Conservation (phyloP, 2,797 vertebrate species). For the Argyrosomus regius region DNA sequence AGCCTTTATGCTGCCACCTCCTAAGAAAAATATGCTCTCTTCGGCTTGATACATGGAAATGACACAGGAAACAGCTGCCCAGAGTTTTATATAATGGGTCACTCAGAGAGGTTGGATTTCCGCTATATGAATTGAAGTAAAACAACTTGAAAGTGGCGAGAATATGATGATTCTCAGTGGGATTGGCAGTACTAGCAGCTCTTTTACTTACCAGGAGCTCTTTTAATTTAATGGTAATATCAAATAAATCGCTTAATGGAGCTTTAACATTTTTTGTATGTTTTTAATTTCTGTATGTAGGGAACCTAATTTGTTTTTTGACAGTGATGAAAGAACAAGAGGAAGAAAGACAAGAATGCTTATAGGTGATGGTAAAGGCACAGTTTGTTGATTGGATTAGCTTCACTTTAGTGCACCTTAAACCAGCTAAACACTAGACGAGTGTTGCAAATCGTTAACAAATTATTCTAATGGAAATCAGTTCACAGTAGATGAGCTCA, state of each 20-base stretch:
- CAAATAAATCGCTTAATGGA: slow-evolving; percentile 32
- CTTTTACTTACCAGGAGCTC: neutral
- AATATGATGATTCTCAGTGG: slow-evolving; percentile 1
- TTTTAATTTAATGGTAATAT: slow-evolving; percentile 18
- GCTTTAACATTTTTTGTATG: slow-evolving; percentile 14
- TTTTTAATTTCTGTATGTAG: slow-evolving; percentile 32
- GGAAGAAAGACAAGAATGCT: slow-evolving; percentile 19
- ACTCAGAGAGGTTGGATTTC: slow-evolving; percentile 2
- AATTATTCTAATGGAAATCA: neutral
- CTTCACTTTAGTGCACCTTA: slow-evolving; percentile 53
- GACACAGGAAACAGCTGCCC: neutral
- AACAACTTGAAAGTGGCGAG: neutral
- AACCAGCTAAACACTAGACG: slow-evolving; percentile 20
- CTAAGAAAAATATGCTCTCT: neutral
- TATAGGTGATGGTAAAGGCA: slow-evolving; percentile 2
- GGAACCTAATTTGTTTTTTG: slow-evolving; percentile 15
- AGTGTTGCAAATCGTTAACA: neutral
- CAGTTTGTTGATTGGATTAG: slow-evolving; percentile 22
- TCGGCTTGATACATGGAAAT: neutral
- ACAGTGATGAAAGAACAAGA: neutral
- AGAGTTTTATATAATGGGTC: neutral
- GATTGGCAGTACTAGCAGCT: neutral
- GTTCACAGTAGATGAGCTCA: neutral
- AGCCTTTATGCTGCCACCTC: neutral
- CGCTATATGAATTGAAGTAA: neutral